Conservation (phyloP, 1,140 invertebrate genomes). For the Drosophila virilis region DNA sequence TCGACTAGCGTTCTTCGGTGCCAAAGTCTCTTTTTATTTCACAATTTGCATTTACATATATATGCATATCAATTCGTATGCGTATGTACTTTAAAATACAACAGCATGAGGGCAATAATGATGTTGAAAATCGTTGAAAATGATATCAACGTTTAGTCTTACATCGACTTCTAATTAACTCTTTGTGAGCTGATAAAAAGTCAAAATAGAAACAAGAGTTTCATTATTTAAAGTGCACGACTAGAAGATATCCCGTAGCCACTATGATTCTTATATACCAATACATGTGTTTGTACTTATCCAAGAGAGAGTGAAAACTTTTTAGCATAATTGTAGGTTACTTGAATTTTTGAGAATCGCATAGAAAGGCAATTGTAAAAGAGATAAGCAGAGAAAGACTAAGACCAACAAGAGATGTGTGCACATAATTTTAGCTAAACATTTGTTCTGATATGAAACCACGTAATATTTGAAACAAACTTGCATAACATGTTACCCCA, state of each 20-base stretch:
- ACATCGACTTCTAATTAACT: slow-evolving; percentile 10
- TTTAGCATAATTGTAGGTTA: no score
- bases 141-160: slow-evolving; percentile 14
- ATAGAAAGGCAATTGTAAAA: no score
- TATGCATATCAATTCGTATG: not conserved
- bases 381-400: no score
- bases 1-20: slow-evolving; percentile 5
- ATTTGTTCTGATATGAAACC: no score
- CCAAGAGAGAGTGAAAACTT: not conserved
- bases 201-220: not conserved
- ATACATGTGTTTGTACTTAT: no score
- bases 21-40: slow-evolving; percentile 15
- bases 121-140: not conserved
- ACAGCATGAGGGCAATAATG: not conserved
- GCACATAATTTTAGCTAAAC: no score
- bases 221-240: not conserved
- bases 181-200: not conserved
- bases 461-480: no score
- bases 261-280: no score
- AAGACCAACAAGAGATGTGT: no score
- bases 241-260: not conserved
- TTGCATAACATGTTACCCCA: no score
- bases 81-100: not conserved
- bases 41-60: slow-evolving; percentile 10
- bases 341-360: no score